Conservation (phyloP, 1,140 invertebrate genomes). For the Macrosteles quadrilineatus region DNA sequence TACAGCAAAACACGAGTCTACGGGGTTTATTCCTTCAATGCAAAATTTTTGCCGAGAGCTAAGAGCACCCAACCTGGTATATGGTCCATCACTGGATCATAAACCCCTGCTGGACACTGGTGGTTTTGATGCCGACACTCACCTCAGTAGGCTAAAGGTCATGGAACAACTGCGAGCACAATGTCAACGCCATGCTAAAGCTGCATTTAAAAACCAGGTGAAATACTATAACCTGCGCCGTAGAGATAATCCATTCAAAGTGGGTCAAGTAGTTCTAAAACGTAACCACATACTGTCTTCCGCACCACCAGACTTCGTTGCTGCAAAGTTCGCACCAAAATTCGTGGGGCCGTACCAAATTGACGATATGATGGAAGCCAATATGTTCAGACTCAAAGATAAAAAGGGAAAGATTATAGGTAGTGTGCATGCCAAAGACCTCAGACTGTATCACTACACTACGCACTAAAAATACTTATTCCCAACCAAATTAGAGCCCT, state of each 20-base stretch:
- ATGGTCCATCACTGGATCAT: conserved; percentile 25
- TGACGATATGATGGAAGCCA: neutral
- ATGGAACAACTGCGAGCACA: no score
- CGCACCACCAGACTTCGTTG: neutral
- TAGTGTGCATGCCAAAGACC: neutral
- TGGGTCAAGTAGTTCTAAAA: neutral
- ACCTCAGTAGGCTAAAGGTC: no score
- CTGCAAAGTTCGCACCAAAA: neutral
- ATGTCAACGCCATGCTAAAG: no score
- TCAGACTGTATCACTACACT: neutral
- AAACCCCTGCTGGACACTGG: neutral
- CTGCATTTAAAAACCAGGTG: no score
- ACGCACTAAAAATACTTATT: no score
- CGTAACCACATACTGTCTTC: no score
- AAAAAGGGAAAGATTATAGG: neutral
- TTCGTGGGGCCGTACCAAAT: neutral
- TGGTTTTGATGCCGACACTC: no score
- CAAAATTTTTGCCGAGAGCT: conserved; percentile 49
- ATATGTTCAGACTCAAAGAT: neutral
- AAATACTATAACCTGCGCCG: neutral
- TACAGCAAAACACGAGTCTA: conserved; percentile 48
- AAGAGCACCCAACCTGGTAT: no score
- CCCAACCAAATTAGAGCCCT: no score
- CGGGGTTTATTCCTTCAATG: conserved; percentile 47
- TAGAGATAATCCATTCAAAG: neutral